Conservation (phyloP, 2,113 vertebrate species). For the Epinephelus fuscoguttatus region DNA sequence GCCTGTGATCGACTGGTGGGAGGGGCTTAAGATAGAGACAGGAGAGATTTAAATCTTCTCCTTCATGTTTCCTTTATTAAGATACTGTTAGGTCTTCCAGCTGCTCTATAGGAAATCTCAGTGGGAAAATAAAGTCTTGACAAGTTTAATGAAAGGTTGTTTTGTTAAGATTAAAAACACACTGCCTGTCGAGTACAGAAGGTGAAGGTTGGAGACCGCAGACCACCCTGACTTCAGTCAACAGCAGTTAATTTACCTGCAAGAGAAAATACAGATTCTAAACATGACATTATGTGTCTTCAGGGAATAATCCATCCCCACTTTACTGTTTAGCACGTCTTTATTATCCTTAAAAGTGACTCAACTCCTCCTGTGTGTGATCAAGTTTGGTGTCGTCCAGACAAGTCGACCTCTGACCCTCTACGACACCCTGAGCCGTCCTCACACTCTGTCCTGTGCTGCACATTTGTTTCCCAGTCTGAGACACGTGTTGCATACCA, state of each 20-base stretch:
- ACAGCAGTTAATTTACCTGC: not conserved
- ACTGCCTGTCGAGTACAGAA: not conserved
- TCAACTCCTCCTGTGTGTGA: not conserved
- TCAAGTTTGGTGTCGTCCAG: not conserved
- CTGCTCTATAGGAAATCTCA: not conserved
- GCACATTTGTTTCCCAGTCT: slow-evolving; percentile 33
- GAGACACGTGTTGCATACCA: slow-evolving; percentile 67
- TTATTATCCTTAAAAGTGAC: not conserved
- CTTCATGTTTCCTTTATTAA: not conserved
- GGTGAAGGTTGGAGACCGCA: not conserved
- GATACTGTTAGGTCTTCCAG: not conserved
- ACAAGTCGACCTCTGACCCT: slow-evolving; percentile 8
- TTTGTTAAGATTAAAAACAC: not conserved
- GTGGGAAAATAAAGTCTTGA: not conserved
- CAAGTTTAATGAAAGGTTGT: not conserved
- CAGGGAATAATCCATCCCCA: not conserved
- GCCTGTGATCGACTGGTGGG: no score
- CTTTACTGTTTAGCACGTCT: not conserved
- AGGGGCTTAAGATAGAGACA: no score
- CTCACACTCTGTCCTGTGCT: not conserved
- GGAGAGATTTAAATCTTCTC: not conserved
- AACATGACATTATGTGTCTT: not conserved
- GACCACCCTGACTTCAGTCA: slow-evolving; percentile 19
- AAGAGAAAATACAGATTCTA: not conserved
- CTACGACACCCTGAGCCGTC: not conserved